A percentile compares a stretch with the other conserved stretches of the same genome.
Conservation (phyloP, 2,888 invertebrate genomes). For the Crocallis elinguaria region DNA sequence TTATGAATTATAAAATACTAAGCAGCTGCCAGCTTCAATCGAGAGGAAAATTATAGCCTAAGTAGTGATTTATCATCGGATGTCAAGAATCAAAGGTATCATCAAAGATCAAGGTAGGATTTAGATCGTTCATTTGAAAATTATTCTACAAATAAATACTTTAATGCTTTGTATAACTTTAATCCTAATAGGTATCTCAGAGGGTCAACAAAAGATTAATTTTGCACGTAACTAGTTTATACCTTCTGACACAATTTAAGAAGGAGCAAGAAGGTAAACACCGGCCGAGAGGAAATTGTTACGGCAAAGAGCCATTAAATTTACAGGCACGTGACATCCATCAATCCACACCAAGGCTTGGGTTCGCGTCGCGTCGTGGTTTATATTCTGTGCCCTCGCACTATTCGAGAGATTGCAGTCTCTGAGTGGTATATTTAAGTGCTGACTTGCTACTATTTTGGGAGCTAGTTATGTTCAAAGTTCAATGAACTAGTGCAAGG, state of each 20-base stretch:
- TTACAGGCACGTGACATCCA: conserved; percentile 11
- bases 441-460: conserved; percentile 9
- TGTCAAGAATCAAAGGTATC: too few species aligned
- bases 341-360: not conserved
- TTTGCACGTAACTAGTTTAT: too few species aligned
- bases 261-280: not conserved
- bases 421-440: not conserved
- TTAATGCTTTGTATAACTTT: too few species aligned
- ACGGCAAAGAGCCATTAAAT: conserved; percentile 1
- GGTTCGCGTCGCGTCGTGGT: not conserved
- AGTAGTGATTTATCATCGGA: too few species aligned
- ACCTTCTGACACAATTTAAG: not conserved
- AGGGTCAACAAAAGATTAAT: too few species aligned
- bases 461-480: not conserved
- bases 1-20: too few species aligned
- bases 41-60: too few species aligned
- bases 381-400: conserved; percentile 5
- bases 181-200: too few species aligned
- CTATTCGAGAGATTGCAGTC: not conserved
- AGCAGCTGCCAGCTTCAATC: too few species aligned
- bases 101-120: too few species aligned
- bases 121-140: too few species aligned
- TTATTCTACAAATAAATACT: too few species aligned
- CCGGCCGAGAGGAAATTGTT: not conserved
- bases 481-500: not conserved